These are phyloP conservation scores for Crypturellus undulatus DNA, from an alignment of 2,113 vertebrate species.

Conservation along the genomic window DNA sequence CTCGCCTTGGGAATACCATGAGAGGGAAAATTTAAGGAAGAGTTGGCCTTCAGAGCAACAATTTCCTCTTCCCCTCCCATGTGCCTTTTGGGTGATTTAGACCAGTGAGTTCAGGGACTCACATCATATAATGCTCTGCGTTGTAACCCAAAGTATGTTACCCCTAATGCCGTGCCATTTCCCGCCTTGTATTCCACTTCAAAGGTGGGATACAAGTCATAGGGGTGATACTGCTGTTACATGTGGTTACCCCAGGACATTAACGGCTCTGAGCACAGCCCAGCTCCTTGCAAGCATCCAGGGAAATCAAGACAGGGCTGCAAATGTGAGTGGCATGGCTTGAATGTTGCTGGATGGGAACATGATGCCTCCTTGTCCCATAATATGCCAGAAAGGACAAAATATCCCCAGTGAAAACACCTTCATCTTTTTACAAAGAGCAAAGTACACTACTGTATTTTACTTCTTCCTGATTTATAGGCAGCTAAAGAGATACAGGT, in stretches of 20 bases:
- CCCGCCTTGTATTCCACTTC: not conserved
- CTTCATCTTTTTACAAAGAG: not conserved
- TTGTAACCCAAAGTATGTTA: not conserved
- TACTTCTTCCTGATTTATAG: not conserved
- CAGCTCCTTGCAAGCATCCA: not conserved
- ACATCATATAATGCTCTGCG: not conserved
- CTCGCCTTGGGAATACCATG: not conserved
- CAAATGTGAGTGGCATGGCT: not conserved
- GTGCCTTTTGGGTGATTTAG: not conserved
- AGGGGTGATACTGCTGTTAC: not conserved
- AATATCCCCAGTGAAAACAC: not conserved
- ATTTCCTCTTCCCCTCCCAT: not conserved
- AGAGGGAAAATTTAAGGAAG: accelerated
- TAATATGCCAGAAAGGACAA: not conserved
- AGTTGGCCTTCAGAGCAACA: accelerated
- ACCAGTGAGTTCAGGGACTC: not conserved
- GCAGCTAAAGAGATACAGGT: not conserved
- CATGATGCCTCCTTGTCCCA: accelerated
- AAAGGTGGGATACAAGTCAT: not conserved
- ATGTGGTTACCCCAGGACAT: not conserved
- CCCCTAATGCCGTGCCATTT: accelerated
- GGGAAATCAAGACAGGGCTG: not conserved
- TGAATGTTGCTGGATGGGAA: not conserved
- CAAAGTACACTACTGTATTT: not conserved
- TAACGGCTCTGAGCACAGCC: not conserved